A percentile compares a stretch with the other conserved stretches of the same genome.
phyloP scores from a whole-genome alignment of 2,113 vertebrate genomes.

The Nothoprocta perdicaria region DNA sequence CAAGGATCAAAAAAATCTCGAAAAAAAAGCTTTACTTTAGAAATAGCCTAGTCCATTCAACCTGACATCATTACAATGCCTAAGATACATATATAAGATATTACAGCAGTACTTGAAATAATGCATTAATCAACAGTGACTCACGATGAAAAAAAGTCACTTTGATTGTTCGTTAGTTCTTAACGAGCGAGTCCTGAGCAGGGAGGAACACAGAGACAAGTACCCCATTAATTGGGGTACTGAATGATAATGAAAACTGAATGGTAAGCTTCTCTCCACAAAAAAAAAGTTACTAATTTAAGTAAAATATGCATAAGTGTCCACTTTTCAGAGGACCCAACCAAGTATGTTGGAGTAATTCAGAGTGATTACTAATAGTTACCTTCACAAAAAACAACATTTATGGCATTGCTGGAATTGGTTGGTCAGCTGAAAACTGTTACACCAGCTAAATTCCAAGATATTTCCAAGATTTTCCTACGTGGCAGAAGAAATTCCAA shows the following conservation, averaged over 20 bases:
- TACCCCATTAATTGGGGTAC: not conserved
- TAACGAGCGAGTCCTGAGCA: not conserved
- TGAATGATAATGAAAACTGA: slow-evolving; percentile 32
- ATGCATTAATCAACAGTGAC: not conserved
- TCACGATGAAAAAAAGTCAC: not conserved
- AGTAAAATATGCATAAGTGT: not conserved
- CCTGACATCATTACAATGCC: not conserved
- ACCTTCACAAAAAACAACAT: not conserved
- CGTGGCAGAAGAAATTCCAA: not conserved
- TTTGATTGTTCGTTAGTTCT: not conserved
- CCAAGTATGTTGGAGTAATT: not conserved
- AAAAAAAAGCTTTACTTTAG: not conserved
- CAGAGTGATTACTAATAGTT: not conserved
- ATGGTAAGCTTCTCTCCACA: not conserved
- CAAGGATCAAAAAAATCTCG: not conserved
- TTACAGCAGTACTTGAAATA: not conserved
- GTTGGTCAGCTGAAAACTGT: not conserved
- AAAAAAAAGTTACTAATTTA: slow-evolving; percentile 1
- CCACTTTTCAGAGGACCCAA: not conserved
- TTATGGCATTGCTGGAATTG: not conserved
- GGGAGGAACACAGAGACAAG: not conserved
- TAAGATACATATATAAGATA: not conserved
- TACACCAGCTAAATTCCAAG: not conserved
- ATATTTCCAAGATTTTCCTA: not conserved
- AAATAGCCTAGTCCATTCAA: not conserved